Evolutionary conservation across 2,797 vertebrate genomes (phyloP).

Genomic region (Labroides dimidiatus): DNA sequence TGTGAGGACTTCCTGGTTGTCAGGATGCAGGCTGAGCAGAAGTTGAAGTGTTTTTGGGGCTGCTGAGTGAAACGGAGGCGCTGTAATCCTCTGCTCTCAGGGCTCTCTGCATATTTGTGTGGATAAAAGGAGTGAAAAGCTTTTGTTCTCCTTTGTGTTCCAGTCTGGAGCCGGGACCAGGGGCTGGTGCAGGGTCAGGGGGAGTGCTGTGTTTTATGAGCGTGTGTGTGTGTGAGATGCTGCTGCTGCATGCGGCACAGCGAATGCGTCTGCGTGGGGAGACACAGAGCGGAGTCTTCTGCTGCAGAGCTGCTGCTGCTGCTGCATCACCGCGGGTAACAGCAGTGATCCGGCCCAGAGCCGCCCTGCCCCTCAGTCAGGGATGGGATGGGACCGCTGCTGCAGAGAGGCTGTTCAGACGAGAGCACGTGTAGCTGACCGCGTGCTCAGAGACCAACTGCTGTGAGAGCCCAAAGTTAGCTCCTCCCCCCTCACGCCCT

Average conservation of each 20-base stretch:
- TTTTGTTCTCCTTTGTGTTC: slow-evolving; percentile 60
- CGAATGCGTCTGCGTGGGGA: slow-evolving; percentile 67
- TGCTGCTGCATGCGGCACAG: slow-evolving; percentile 68
- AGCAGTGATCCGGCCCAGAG: slow-evolving; percentile 20
- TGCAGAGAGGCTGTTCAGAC: background rate
- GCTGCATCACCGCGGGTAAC: slow-evolving; percentile 70
- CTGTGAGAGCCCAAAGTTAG: background rate
- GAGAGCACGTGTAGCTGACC: background rate
- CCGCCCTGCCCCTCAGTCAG: slow-evolving; percentile 35
- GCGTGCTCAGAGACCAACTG: slow-evolving; percentile 4
- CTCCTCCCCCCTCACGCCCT: slow-evolving; percentile 27
- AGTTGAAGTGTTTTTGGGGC: slow-evolving; percentile 32
- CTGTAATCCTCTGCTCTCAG: slow-evolving; percentile 22
- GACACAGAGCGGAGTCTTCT: slow-evolving; percentile 49
- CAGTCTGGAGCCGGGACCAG: slow-evolving; percentile 11
- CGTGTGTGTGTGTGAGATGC: slow-evolving; percentile 21
- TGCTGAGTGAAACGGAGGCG: slow-evolving; percentile 12
- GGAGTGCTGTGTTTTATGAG: slow-evolving; percentile 46
- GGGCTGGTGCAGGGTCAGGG: background rate
- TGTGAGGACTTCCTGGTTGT: slow-evolving; percentile 36
- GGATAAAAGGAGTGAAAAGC: slow-evolving; percentile 54
- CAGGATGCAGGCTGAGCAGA: slow-evolving; percentile 12
- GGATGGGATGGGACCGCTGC: slow-evolving; percentile 4
- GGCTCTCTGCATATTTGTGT: slow-evolving; percentile 24
- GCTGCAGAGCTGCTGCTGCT: slow-evolving; percentile 23